A percentile compares a stretch with the other conserved stretches of the same genome.
These are phyloP conservation scores for Drosophila parabipectinata DNA, from an alignment of 1,140 invertebrate genomes.

Conservation along the genomic window DNA sequence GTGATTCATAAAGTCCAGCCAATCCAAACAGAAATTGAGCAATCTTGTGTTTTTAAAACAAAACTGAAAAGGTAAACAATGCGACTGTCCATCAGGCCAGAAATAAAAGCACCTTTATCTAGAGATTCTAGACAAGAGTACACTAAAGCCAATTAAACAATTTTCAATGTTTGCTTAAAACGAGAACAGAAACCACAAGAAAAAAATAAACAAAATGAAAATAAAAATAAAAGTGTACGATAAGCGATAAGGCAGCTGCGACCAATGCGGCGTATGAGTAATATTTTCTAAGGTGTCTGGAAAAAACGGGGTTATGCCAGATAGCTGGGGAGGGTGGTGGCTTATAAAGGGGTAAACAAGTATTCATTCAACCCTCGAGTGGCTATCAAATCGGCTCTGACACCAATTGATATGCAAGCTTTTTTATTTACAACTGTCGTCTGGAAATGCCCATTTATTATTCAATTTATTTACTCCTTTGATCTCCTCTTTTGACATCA, in stretches of 20 bases:
- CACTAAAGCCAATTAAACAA: conserved; percentile 45
- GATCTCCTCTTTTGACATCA: conserved; percentile 1
- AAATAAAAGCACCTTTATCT: neutral
- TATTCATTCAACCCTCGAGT: conserved; percentile 31
- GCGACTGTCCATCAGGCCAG: conserved; percentile 62
- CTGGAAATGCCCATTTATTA: too few species aligned
- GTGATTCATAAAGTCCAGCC: neutral
- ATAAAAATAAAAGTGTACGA: conserved; percentile 24
- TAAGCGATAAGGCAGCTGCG: conserved; percentile 48
- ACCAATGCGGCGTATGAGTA: conserved; percentile 58
- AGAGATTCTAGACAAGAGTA: conserved; percentile 4
- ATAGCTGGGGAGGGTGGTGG: neutral
- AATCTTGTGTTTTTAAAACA: neutral
- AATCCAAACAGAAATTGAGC: neutral
- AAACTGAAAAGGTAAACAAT: conserved; percentile 35
- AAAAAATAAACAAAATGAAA: conserved; percentile 32
- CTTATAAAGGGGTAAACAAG: neutral
- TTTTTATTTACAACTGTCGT: conserved; percentile 12
- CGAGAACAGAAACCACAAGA: neutral
- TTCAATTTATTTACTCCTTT: neutral
- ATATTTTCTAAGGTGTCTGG: conserved; percentile 17
- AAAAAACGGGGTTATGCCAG: conserved; percentile 1
- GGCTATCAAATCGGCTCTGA: conserved; percentile 43
- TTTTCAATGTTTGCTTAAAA: conserved; percentile 50
- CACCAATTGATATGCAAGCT: conserved; percentile 48